phyloP scores from a whole-genome alignment of 2,113 vertebrate genomes.

The Oreochromis niloticus region DNA sequence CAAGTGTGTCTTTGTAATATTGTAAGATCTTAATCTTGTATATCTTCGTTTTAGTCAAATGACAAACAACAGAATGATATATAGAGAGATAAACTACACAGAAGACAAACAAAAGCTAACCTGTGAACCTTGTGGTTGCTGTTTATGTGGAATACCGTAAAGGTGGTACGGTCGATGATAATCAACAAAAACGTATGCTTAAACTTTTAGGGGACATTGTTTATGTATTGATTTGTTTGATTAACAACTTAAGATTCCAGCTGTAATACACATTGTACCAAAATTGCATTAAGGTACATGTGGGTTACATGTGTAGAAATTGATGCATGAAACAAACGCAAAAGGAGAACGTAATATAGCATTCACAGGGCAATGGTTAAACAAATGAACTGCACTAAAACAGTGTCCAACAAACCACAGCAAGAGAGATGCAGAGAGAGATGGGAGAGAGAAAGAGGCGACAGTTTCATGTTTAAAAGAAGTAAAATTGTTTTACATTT shows the following conservation, averaged over 20 bases:
- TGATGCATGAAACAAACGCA: not conserved
- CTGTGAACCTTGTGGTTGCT: not conserved
- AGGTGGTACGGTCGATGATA: not conserved
- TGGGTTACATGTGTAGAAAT: not conserved
- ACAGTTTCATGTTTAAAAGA: not conserved
- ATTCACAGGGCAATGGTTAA: not conserved
- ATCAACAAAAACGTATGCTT: not conserved
- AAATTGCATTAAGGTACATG: not conserved
- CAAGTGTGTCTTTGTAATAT: not conserved
- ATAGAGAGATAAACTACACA: not conserved
- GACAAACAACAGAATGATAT: not conserved
- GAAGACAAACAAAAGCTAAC: not conserved
- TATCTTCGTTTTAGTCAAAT: not conserved
- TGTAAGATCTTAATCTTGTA: not conserved
- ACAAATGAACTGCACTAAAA: not conserved
- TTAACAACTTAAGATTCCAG: not conserved
- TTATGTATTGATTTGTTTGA: not conserved
- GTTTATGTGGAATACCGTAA: not conserved
- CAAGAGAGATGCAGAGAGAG: not conserved
- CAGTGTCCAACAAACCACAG: not conserved
- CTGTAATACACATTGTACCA: not conserved
- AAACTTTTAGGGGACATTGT: not conserved
- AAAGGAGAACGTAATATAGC: not conserved
- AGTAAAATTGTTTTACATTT: conserved; percentile 1
- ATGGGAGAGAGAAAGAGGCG: not conserved